These are phyloP conservation scores for Riptortus pedestris DNA, from an alignment of 1,140 invertebrate species.

Conservation along the genomic window DNA sequence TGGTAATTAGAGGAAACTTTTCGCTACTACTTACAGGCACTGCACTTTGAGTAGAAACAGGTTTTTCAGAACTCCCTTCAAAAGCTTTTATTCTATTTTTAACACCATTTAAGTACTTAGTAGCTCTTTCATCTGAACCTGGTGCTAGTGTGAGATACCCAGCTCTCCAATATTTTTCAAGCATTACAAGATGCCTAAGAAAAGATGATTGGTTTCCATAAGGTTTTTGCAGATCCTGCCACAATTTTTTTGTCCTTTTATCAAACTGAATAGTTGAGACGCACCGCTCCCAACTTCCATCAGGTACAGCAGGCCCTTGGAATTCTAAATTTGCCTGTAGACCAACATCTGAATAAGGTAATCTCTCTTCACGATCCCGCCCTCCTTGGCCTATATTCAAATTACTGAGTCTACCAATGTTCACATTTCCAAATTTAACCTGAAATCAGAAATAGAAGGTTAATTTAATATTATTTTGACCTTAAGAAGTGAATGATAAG, in stretches of 20 bases:
- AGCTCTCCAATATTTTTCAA: conserved; percentile 63
- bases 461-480: background rate
- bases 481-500: background rate
- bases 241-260: conserved; percentile 62
- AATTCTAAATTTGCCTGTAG: conserved; percentile 57
- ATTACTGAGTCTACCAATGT: conserved; percentile 32
- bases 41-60: background rate
- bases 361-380: conserved; percentile 1
- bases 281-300: conserved; percentile 57
- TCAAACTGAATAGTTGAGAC: conserved; percentile 67
- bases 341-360: background rate
- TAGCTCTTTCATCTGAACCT: conserved; percentile 58
- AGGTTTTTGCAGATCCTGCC: conserved; percentile 68
- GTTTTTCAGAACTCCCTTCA: conserved; percentile 40
- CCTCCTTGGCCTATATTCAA: conserved; percentile 32
- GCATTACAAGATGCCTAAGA: conserved; percentile 61
- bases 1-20: conserved; percentile 2
- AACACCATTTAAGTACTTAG: conserved; percentile 65
- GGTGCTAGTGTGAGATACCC: conserved; percentile 62
- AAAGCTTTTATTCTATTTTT: conserved; percentile 64
- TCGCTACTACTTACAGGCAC: background rate
- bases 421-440: conserved; percentile 34
- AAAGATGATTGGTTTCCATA: conserved; percentile 78
- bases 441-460: conserved; percentile 20
- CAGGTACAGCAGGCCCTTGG: conserved; percentile 24